Evolutionary conservation across 2,797 vertebrate genomes (phyloP).

Genomic region (Sebastiscus albofasciatus): DNA sequence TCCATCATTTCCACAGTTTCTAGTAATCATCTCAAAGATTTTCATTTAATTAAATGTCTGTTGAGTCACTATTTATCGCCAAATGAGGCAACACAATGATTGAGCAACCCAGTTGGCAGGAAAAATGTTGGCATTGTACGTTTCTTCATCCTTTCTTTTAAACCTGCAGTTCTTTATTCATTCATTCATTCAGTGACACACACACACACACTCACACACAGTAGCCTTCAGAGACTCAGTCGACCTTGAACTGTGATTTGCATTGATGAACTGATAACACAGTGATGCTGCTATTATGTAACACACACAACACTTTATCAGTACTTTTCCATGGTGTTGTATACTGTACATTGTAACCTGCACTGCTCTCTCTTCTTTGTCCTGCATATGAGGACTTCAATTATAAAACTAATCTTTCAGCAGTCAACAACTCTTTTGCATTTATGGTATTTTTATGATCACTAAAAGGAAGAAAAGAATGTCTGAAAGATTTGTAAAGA

Average conservation of each 20-base stretch:
- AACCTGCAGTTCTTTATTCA: too few relatives aligned
- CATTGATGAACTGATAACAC: constrained; percentile 24
- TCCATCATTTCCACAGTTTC: neutral
- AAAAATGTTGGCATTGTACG: too few relatives aligned
- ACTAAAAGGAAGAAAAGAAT: neutral
- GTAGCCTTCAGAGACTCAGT: neutral
- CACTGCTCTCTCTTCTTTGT: too few relatives aligned
- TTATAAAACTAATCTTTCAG: too few relatives aligned
- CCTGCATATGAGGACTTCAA: too few relatives aligned
- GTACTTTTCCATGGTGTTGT: neutral
- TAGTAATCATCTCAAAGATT: neutral
- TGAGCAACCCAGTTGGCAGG: too few relatives aligned
- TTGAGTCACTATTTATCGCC: neutral
- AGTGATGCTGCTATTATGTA: constrained; percentile 7
- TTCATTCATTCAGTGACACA: too few relatives aligned
- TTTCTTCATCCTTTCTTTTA: too few relatives aligned
- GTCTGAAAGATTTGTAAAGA: neutral
- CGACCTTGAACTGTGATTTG: constrained; percentile 51
- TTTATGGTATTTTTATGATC: neutral
- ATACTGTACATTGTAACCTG: neutral
- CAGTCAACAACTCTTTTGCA: too few relatives aligned
- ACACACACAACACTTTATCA: constrained; percentile 10
- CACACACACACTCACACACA: too few relatives aligned
- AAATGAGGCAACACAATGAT: neutral
- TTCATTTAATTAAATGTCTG: too few relatives aligned